Conservation (phyloP, 2,113 vertebrate genomes). For the Geothlypis trichas region DNA sequence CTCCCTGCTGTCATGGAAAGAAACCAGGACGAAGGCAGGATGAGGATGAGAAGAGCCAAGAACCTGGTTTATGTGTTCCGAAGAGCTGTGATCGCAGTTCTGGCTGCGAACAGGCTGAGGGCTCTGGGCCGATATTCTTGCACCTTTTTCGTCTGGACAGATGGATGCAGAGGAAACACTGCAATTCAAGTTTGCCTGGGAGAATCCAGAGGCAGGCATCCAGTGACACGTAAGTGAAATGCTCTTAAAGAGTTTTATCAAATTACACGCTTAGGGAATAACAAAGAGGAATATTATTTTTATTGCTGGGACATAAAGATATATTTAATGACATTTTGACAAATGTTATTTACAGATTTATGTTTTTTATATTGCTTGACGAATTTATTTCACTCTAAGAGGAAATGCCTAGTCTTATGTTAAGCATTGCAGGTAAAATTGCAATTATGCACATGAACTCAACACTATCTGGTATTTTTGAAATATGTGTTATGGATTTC, state of each 20-base stretch:
- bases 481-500: fast-evolving
- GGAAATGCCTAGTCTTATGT: neutral
- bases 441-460: neutral
- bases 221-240: conserved; percentile 66
- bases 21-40: neutral
- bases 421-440: neutral
- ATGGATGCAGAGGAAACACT: conserved; percentile 53
- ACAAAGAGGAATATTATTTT: neutral
- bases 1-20: conserved; percentile 62
- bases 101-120: conserved; percentile 80
- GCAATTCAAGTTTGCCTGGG: conserved; percentile 73
- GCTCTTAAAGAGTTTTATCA: neutral
- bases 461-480: neutral
- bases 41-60: conserved; percentile 8
- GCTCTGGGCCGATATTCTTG: conserved; percentile 56
- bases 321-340: neutral
- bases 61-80: conserved; percentile 72
- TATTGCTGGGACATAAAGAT: neutral
- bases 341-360: neutral
- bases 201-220: conserved; percentile 55
- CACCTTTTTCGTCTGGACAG: conserved; percentile 75
- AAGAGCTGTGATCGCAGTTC: conserved; percentile 75
- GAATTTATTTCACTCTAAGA: neutral
- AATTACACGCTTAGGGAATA: neutral
- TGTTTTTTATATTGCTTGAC: neutral